Evolutionary conservation across 2,888 invertebrate genomes (phyloP).

Genomic region (Aricia artaxerxes): DNA sequence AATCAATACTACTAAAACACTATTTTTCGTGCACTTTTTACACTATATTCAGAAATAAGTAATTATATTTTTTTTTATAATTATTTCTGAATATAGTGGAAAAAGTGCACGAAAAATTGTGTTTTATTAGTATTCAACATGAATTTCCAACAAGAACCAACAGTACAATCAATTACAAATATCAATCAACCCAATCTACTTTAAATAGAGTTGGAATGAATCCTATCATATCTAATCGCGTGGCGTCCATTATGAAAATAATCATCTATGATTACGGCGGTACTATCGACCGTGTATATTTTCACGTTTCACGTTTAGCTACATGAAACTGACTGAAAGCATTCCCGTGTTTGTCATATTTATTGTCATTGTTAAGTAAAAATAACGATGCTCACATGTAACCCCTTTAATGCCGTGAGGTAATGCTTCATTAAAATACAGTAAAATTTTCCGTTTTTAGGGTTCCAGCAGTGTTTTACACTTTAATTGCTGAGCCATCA

Average conservation of each 20-base stretch:
- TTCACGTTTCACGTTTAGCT: background rate
- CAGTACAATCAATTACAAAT: background rate
- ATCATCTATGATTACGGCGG: conserved; percentile 6
- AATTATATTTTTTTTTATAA: too few relatives aligned
- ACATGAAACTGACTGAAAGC: conserved; percentile 41
- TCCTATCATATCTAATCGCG: conserved; percentile 10
- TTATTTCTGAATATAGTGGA: too few relatives aligned
- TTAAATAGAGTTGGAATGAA: conserved; percentile 4
- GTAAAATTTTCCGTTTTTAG: background rate
- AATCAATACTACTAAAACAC: background rate
- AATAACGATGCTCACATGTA: conserved; percentile 32
- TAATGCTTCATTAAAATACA: background rate
- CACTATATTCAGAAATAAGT: too few relatives aligned
- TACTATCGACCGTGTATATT: conserved; percentile 28
- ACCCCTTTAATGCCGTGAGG: background rate
- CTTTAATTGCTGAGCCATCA: background rate
- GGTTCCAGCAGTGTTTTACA: background rate
- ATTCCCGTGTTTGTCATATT: conserved; percentile 46
- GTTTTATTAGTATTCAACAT: too few relatives aligned
- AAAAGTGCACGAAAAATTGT: too few relatives aligned
- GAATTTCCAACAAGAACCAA: too few relatives aligned
- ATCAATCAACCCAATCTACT: background rate
- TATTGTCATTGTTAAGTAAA: too few relatives aligned
- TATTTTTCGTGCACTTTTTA: too few relatives aligned
- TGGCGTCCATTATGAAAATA: conserved; percentile 28